These are phyloP conservation scores for Pachypsylla venusta DNA, from an alignment of 1,140 invertebrate genomes.

Conservation along the genomic window DNA sequence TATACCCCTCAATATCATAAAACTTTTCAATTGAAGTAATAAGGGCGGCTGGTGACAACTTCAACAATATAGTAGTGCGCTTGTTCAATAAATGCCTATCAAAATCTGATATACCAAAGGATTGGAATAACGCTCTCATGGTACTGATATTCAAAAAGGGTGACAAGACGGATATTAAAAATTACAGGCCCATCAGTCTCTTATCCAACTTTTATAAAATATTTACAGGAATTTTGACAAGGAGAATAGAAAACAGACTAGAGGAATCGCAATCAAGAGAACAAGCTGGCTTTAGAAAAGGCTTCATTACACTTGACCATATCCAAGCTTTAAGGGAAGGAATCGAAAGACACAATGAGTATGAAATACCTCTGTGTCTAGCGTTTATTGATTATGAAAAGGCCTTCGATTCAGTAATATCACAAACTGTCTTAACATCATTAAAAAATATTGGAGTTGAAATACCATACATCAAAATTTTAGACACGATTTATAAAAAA, in stretches of 20 bases:
- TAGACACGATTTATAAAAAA: neutral
- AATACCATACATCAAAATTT: neutral
- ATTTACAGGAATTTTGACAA: slow-evolving; percentile 19
- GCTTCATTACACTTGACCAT: slow-evolving; percentile 18
- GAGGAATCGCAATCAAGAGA: slow-evolving; percentile 25
- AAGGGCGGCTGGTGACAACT: neutral
- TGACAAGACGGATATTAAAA: slow-evolving; percentile 22
- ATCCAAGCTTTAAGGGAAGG: slow-evolving; percentile 10
- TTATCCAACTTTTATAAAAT: slow-evolving; percentile 25
- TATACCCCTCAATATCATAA: no score
- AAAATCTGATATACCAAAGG: slow-evolving; percentile 20
- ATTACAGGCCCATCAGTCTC: no score
- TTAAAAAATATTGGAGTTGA: neutral
- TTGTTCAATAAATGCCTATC: slow-evolving; percentile 12
- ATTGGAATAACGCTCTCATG: slow-evolving; percentile 24
- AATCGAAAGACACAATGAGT: slow-evolving; percentile 14
- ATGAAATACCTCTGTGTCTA: slow-evolving; percentile 2
- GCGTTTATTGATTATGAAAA: slow-evolving; percentile 11
- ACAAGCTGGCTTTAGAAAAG: slow-evolving; percentile 28
- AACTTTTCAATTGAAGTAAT: slow-evolving; percentile 6
- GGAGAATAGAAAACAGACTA: slow-evolving; percentile 22
- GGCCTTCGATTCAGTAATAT: slow-evolving; percentile 7
- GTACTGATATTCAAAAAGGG: slow-evolving; percentile 27
- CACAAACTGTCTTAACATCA: neutral
- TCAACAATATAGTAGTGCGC: slow-evolving; percentile 1